Evolutionary conservation across 2,113 vertebrate genomes (phyloP), one percentile per base, ranked within the genome.

Genomic region (Candoia aspera): DNA sequence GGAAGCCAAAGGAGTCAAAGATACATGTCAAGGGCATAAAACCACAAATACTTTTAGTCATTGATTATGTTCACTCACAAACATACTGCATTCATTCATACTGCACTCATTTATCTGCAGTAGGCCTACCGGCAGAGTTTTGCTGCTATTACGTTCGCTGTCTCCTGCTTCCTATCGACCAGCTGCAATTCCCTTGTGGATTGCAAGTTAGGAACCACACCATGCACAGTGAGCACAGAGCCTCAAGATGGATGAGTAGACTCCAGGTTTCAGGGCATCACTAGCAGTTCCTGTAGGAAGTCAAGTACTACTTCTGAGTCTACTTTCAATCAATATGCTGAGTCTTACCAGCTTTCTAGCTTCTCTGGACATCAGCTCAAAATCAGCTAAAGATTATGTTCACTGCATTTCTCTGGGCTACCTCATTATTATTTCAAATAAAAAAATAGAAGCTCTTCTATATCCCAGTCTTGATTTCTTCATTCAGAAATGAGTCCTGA

Each of bases 311-410:
- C 29, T 2, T 26, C 84, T 53, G 24, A 26, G 4, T 37, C 10
- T 58, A 42, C 0, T 0, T 21, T 11, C 55, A 37, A 8, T 12
- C 17, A 42, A 59, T 37, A 42, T 11, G 11, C n/a, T 58, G n/a
- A 33, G n/a, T 37, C 55, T 10, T 37, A 58, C 42, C 9, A 59
- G n/a, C 21, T 88, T 37, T 60, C 37, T 42, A 46, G 5, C 8
- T 89, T 26, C 8, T 68, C 88, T 89, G 46, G 26, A 89, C 26
- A 53, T 10, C 42, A 49, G 58, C 26, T 64, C 26, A 62, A 89
- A n/a, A 4, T 19, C 60, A 89, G 60, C 93, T 91, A 90, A 92
- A 93, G 90, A 96, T 87, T 59, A 68, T 10, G 8, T 64, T 89
- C 42, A n/a, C 42, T 64, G 59, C 26, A n/a, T 49, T 89, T 68